Evolutionary conservation across 2,888 invertebrate genomes (phyloP).

Genomic region (Aspidiotus rigidus): DNA sequence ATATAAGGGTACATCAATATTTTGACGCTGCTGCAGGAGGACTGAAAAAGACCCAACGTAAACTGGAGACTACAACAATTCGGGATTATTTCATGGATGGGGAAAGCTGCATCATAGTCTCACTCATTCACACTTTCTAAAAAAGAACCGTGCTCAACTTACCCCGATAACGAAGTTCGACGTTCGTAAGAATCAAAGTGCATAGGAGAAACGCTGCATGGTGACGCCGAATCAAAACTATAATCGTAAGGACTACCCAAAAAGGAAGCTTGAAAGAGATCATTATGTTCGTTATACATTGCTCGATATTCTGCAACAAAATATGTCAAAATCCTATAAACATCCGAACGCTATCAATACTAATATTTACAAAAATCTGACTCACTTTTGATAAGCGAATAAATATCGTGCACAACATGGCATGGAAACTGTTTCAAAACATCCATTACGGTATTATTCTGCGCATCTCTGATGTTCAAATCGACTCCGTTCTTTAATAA

Average conservation of each 20-base stretch:
- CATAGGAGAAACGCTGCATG: slow-evolving; percentile 40
- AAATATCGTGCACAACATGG: slow-evolving; percentile 76
- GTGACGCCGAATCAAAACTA: slow-evolving; percentile 46
- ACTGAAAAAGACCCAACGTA: too few species aligned
- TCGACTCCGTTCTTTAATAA: slow-evolving; percentile 75
- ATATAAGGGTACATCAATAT: too few species aligned
- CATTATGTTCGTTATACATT: slow-evolving; percentile 42
- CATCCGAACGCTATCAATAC: not conserved
- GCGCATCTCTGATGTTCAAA: slow-evolving; percentile 64
- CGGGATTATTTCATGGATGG: too few species aligned
- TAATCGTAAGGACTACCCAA: slow-evolving; percentile 55
- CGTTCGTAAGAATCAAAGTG: slow-evolving; percentile 38
- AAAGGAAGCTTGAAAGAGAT: slow-evolving; percentile 54
- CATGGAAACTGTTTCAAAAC: slow-evolving; percentile 79
- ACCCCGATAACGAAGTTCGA: slow-evolving; percentile 37
- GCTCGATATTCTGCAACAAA: slow-evolving; percentile 23
- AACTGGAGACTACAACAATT: too few species aligned
- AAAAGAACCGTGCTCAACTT: slow-evolving; percentile 19
- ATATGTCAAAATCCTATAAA: not conserved
- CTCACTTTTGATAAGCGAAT: slow-evolving; percentile 73
- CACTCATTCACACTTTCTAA: too few species aligned
- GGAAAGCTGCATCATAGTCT: too few species aligned
- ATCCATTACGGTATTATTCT: slow-evolving; percentile 76
- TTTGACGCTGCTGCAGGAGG: too few species aligned
- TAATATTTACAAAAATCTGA: slow-evolving; percentile 36